Conservation (phyloP, 2,888 invertebrate species). For the Polydrusus tereticollis region DNA sequence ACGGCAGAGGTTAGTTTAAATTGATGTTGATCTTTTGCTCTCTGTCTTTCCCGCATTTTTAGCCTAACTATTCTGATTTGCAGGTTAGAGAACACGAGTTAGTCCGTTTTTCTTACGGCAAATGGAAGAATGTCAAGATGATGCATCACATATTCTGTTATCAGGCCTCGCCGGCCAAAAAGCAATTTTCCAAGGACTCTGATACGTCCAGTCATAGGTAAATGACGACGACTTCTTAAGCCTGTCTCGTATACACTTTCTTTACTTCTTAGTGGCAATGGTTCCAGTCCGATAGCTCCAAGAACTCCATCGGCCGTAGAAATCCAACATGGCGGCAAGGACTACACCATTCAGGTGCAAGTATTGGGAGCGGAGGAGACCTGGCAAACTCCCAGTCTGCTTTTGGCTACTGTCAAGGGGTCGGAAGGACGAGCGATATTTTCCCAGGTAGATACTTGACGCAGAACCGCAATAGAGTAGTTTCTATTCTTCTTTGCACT, state of each 20-base stretch:
- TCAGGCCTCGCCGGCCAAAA: conserved; percentile 86
- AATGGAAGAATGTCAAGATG: conserved; percentile 87
- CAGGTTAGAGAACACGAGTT: conserved; percentile 86
- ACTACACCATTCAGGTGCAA: conserved; percentile 80
- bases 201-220: conserved; percentile 62
- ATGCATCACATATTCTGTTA: conserved; percentile 92
- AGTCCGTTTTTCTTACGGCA: conserved; percentile 85
- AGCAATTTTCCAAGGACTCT: conserved; percentile 84
- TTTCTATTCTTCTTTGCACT: too few species aligned
- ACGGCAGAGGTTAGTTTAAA: conserved; percentile 79
- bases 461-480: too few species aligned
- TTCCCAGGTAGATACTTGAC: conserved; percentile 75
- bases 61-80: conserved; percentile 49
- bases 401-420: conserved; percentile 76
- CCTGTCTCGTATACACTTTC: background rate
- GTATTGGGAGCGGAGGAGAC: conserved; percentile 87
- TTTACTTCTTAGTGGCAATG: conserved; percentile 57
- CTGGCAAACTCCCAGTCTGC: conserved; percentile 87
- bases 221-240: background rate
- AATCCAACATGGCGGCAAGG: conserved; percentile 69
- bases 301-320: conserved; percentile 65
- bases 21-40: background rate
- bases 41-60: too few species aligned
- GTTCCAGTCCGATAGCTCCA: conserved; percentile 65
- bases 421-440: conserved; percentile 83